Percentiles rank a stretch among this genome's conserved stretches.
These are phyloP conservation scores for Danaus melanippus DNA, from an alignment of 1,140 invertebrate genomes.

Conservation along the genomic window DNA sequence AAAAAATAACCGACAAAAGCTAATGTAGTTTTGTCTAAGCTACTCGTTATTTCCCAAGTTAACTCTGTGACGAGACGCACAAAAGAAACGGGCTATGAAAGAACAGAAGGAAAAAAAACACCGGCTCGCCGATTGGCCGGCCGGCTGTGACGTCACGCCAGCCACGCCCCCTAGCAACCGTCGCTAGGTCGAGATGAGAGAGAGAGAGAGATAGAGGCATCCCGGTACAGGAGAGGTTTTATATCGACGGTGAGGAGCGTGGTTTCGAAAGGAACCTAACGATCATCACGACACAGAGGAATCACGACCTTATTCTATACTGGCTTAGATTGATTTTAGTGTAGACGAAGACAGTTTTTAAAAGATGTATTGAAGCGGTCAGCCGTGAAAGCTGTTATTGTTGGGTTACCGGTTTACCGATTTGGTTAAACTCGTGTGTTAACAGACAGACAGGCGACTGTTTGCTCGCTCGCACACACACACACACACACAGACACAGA, in stretches of 20 bases:
- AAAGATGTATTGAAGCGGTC: conserved; percentile 43
- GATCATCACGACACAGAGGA: neutral
- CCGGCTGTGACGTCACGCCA: conserved; percentile 48
- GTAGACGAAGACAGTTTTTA: conserved; percentile 8
- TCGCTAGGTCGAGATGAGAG: conserved; percentile 60
- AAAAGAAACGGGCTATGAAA: conserved; percentile 47
- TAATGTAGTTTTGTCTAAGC: conserved; percentile 27
- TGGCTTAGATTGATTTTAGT: conserved; percentile 21
- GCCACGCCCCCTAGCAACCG: conserved; percentile 60
- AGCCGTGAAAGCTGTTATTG: conserved; percentile 69
- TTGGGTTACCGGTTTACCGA: conserved; percentile 70
- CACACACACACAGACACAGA: too few species aligned
- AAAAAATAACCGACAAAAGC: conserved; percentile 27
- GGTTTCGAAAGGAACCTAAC: neutral
- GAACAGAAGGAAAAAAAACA: conserved; percentile 31
- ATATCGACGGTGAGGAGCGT: conserved; percentile 34
- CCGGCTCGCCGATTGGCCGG: conserved; percentile 36
- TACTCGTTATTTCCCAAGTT: conserved; percentile 47
- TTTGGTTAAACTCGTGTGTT: conserved; percentile 69
- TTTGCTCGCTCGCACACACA: conserved; percentile 27
- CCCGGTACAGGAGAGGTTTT: conserved; percentile 42
- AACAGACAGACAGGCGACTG: conserved; percentile 57
- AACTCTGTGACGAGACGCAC: conserved; percentile 29
- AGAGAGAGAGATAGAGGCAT: conserved; percentile 29
- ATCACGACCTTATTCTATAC: neutral